Evolutionary conservation across 1,140 invertebrate species (phyloP), one percentile per base, ranked within the genome.

Genomic region (Hypothenemus hampei): DNA sequence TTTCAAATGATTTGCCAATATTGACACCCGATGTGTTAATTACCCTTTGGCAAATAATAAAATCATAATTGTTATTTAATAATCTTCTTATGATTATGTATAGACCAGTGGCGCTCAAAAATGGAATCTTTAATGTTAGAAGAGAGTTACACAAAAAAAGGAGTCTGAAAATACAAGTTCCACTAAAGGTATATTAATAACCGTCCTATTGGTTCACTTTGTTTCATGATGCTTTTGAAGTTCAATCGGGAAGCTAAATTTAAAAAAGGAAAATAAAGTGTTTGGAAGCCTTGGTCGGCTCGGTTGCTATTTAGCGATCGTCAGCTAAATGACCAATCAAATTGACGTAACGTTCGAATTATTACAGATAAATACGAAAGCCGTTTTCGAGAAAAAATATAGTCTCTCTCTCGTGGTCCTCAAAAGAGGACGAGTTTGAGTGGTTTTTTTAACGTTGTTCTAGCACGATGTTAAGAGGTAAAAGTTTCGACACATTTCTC

Each of bases 241-340:
- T n/a, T n/a, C n/a, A n/a, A n/a, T n/a, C n/a, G n/a, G n/a, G n/a
- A n/a, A n/a, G n/a, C 50, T 53, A 23, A 41, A 51, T 51, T 15
- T 47, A 47, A 21, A 45, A 48, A 49, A 37, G n/a, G n/a, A n/a
- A n/a, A n/a, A n/a, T n/a, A n/a, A n/a, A 23, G 33, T 24, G 15
- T 41, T 43, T 18, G 22, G 22, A 31, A 43, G 40, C 48, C 48
- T 51, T 53, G 40, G 11, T 15, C 18, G 37, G 8, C 26, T 20
- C 11, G 35, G n/a, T n/a, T 39, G 36, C 3, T 45, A 21, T 35
- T 53, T 53, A 53, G 39, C 39, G 24, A 21, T 29, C 15, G 35
- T 13, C 6, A 22, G 24, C 50, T 53, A 53, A n/a, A 53, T 44
- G 26, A 21, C 26, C 50, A 44, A 53, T 53, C 50, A 53, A 53